A percentile compares a stretch with the other conserved stretches of the same genome.
phyloP scores from a whole-genome alignment of 2,888 invertebrate species.

The Germaria angustata region DNA sequence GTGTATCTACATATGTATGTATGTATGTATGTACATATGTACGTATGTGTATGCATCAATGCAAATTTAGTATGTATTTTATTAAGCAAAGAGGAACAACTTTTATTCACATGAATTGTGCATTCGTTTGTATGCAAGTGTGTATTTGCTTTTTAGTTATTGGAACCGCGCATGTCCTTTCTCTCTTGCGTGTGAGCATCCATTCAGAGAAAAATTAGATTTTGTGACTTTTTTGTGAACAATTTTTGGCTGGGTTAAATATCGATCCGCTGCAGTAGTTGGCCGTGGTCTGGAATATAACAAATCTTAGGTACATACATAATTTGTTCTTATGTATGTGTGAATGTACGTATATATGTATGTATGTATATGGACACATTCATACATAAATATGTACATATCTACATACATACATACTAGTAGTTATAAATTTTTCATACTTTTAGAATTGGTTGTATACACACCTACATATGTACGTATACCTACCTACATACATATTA shows the following conservation, averaged over 20 bases:
- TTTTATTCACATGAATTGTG: no score
- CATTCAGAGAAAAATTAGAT: neutral
- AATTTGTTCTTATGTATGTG: neutral
- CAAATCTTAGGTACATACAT: conserved; percentile 25
- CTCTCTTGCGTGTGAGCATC: neutral
- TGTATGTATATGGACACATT: no score
- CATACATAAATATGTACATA: neutral
- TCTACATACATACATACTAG: neutral
- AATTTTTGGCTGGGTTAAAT: conserved; percentile 69
- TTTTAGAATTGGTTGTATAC: neutral
- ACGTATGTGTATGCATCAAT: neutral
- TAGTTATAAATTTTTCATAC: neutral
- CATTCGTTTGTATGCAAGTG: no score
- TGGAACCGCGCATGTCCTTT: conserved; percentile 16
- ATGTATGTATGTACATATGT: neutral
- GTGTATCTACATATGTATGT: neutral
- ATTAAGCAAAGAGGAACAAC: neutral
- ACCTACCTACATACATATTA: no score
- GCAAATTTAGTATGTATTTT: neutral
- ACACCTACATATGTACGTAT: neutral
- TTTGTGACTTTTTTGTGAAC: conserved; percentile 10
- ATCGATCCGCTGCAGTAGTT: conserved; percentile 72
- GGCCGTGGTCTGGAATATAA: conserved; percentile 74
- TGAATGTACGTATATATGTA: neutral
- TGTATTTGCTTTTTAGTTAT: no score